Percentiles rank a stretch among this genome's conserved stretches.
Conservation (phyloP, 2,113 vertebrate genomes). For the Micromys minutus region DNA sequence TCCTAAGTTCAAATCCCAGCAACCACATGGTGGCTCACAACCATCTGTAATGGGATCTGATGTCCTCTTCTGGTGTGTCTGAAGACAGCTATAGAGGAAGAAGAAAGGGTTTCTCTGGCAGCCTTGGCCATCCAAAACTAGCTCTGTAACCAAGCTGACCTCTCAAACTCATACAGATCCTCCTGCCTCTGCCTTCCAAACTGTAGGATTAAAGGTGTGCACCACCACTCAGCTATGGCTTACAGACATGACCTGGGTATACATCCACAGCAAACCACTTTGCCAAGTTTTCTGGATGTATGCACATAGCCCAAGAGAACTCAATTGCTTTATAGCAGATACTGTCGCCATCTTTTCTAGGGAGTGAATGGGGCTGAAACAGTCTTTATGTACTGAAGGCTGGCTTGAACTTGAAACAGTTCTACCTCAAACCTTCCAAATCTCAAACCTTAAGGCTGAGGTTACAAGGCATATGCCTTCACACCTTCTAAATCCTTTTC, state of each 20-base stretch:
- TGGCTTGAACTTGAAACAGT: neutral
- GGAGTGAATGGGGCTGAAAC: neutral
- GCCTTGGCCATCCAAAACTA: too few relatives aligned
- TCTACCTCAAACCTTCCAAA: neutral
- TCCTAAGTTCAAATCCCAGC: too few relatives aligned
- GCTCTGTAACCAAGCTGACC: too few relatives aligned
- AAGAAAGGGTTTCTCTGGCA: too few relatives aligned
- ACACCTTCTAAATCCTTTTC: conserved; percentile 29
- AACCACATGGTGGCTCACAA: too few relatives aligned
- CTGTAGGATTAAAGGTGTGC: too few relatives aligned
- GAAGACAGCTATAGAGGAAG: too few relatives aligned
- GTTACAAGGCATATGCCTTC: neutral
- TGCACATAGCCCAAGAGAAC: conserved; percentile 12
- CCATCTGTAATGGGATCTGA: too few relatives aligned
- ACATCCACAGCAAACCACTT: conserved; percentile 32
- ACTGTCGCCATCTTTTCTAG: neutral
- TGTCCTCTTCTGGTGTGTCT: too few relatives aligned
- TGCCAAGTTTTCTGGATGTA: conserved; percentile 29
- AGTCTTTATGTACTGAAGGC: neutral
- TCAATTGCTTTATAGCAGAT: conserved; percentile 11
- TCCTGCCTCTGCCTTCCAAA: too few relatives aligned
- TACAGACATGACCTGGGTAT: neutral
- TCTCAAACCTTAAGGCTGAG: neutral
- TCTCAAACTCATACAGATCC: too few relatives aligned
- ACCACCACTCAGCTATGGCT: neutral